Evolutionary conservation across 2,113 vertebrate genomes (phyloP).

Genomic region (Hippoglossus stenolepis): DNA sequence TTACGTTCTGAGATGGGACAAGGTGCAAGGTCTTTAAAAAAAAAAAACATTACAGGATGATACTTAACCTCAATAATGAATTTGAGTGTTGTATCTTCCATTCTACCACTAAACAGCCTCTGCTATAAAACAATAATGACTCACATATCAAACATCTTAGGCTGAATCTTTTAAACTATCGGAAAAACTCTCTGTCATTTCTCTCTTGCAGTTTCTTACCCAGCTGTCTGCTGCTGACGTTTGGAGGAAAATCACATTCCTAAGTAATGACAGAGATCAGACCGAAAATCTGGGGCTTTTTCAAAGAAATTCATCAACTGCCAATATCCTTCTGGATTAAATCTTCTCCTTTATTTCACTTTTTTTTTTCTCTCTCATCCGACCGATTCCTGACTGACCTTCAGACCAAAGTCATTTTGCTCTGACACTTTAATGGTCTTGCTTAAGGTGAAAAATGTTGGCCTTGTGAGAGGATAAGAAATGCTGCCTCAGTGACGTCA

Average conservation of each 20-base stretch:
- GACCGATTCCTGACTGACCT: constrained; percentile 13
- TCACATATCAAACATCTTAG: no score
- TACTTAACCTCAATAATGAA: no score
- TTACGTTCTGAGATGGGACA: no score
- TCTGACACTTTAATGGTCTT: constrained; percentile 11
- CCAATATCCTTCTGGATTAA: constrained; percentile 11
- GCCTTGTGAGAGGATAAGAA: constrained; percentile 18
- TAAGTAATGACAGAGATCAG: constrained; percentile 20
- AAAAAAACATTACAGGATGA: no score
- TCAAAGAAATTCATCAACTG: constrained; percentile 15
- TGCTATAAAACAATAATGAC: no score
- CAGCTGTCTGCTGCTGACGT: neutral
- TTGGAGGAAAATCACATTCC: constrained; percentile 19
- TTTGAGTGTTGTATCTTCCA: no score
- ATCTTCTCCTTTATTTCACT: neutral
- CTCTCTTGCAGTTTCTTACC: neutral
- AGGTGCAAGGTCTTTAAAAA: no score
- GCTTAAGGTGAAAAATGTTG: neutral
- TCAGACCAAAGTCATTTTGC: constrained; percentile 12
- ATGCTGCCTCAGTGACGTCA: neutral
- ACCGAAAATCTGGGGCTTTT: constrained; percentile 11
- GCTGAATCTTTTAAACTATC: neutral
- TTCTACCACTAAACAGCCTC: no score
- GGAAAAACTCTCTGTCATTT: neutral
- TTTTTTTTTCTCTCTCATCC: no score